Evolutionary conservation across 1,140 invertebrate species (phyloP).

Genomic region (Drosophila insularis): DNA sequence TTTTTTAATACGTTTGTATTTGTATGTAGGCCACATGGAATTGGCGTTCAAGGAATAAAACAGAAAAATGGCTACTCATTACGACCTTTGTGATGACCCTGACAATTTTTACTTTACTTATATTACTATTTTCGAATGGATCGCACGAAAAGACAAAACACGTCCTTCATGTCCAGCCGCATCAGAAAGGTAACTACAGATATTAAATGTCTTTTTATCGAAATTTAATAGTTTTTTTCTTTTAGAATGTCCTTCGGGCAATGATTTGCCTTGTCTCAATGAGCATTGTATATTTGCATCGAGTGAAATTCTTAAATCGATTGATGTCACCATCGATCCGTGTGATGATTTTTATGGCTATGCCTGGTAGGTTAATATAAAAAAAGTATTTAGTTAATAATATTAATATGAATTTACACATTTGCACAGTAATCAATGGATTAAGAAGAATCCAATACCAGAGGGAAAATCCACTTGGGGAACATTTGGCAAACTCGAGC

Average conservation of each 20-base stretch:
- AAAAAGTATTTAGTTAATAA: too few relatives aligned
- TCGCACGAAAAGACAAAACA: conserved; percentile 63
- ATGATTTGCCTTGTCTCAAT: conserved; percentile 87
- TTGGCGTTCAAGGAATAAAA: conserved; percentile 84
- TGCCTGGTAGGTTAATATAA: conserved; percentile 86
- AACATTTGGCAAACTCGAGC: conserved; percentile 96
- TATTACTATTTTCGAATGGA: conserved; percentile 69
- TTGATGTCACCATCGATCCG: conserved; percentile 91
- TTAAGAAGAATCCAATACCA: conserved; percentile 95
- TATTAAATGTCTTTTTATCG: background rate
- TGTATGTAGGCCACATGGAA: conserved; percentile 71
- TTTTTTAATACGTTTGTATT: background rate
- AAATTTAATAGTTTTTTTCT: too few relatives aligned
- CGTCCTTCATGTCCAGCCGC: conserved; percentile 71
- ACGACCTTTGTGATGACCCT: conserved; percentile 73
- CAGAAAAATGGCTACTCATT: conserved; percentile 84
- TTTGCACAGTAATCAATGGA: conserved; percentile 89
- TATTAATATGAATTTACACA: background rate
- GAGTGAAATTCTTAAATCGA: conserved; percentile 91
- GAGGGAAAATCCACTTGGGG: conserved; percentile 96
- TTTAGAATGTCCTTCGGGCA: conserved; percentile 48
- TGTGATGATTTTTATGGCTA: conserved; percentile 98
- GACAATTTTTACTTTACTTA: conserved; percentile 79
- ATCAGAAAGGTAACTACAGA: conserved; percentile 50
- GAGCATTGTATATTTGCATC: conserved; percentile 93